Percentiles rank a stretch among this genome's conserved stretches.
These are phyloP conservation scores for Gila orcuttii DNA, from an alignment of 2,113 vertebrate genomes.

Conservation along the genomic window DNA sequence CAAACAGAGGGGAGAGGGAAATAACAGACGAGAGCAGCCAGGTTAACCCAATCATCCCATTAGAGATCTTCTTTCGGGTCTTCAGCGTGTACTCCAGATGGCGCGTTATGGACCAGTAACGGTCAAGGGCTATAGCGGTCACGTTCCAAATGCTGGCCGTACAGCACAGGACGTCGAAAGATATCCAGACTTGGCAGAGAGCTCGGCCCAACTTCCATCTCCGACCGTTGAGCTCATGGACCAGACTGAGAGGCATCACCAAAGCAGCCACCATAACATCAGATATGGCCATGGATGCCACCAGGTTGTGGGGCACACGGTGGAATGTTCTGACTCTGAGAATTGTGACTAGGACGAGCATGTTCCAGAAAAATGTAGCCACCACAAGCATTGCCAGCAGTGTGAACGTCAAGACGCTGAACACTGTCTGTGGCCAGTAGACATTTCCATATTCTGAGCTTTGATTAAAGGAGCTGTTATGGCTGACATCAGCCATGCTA, in stretches of 20 bases:
- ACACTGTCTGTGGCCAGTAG: conserved; percentile 65
- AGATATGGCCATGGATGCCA: conserved; percentile 83
- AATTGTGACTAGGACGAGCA: conserved; percentile 82
- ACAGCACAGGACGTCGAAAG: conserved; percentile 83
- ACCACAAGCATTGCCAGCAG: conserved; percentile 78
- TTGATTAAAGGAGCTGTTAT: conserved; percentile 41
- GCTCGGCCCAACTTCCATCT: conserved; percentile 78
- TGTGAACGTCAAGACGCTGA: conserved; percentile 74
- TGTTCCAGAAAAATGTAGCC: conserved; percentile 84
- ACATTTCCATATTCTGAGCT: conserved; percentile 30
- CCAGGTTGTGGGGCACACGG: conserved; percentile 84
- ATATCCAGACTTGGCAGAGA: conserved; percentile 83
- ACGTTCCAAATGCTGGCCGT: conserved; percentile 89
- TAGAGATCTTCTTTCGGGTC: conserved; percentile 76
- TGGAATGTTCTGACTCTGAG: conserved; percentile 82
- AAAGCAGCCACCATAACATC: conserved; percentile 83
- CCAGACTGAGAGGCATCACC: conserved; percentile 85
- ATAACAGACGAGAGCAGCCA: conserved; percentile 80
- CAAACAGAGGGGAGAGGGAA: conserved; percentile 80
- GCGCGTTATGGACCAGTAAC: conserved; percentile 85
- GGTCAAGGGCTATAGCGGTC: conserved; percentile 83
- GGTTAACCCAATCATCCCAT: conserved; percentile 80
- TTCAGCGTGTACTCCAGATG: conserved; percentile 82
- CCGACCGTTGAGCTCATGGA: conserved; percentile 75
- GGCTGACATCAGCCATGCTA: conserved; percentile 42